Percentiles rank a stretch among this genome's conserved stretches.
Evolutionary conservation across 2,797 vertebrate genomes (phyloP).

Genomic region (Catamblyrhynchus diadema): DNA sequence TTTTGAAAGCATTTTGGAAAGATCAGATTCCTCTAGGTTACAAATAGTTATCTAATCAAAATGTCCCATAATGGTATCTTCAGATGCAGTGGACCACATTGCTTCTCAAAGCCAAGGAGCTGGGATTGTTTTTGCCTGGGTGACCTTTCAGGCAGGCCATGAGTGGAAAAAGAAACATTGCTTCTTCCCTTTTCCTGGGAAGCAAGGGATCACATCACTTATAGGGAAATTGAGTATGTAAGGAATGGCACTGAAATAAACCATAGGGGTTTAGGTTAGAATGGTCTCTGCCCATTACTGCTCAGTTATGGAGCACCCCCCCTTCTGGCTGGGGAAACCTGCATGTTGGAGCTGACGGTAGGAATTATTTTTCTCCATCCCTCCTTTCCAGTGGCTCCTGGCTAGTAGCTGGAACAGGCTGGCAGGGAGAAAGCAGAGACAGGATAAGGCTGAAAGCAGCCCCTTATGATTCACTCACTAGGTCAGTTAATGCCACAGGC

Average conservation of each 20-base stretch:
- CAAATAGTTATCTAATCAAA: background rate
- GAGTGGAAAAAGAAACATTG: background rate
- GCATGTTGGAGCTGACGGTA: fast-evolving
- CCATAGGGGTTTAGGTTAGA: background rate
- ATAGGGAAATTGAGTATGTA: fast-evolving
- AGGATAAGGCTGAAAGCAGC: background rate
- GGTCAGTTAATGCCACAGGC: background rate
- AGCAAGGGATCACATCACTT: background rate
- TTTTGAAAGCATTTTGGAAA: background rate
- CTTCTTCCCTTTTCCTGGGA: background rate
- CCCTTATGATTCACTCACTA: background rate
- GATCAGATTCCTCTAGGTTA: background rate
- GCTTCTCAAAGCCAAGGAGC: background rate
- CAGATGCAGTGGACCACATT: background rate
- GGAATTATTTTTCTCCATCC: background rate
- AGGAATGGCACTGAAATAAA: background rate
- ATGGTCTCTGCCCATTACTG: background rate
- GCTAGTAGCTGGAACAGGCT: background rate
- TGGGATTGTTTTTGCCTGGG: fast-evolving
- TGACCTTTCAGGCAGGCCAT: background rate
- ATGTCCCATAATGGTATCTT: background rate
- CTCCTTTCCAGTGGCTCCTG: background rate
- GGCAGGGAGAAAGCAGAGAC: background rate
- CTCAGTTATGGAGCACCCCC: background rate
- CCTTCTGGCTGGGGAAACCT: background rate